These are phyloP conservation scores for Sphinx pinastri DNA, from an alignment of 2,888 invertebrate species.

Conservation along the genomic window DNA sequence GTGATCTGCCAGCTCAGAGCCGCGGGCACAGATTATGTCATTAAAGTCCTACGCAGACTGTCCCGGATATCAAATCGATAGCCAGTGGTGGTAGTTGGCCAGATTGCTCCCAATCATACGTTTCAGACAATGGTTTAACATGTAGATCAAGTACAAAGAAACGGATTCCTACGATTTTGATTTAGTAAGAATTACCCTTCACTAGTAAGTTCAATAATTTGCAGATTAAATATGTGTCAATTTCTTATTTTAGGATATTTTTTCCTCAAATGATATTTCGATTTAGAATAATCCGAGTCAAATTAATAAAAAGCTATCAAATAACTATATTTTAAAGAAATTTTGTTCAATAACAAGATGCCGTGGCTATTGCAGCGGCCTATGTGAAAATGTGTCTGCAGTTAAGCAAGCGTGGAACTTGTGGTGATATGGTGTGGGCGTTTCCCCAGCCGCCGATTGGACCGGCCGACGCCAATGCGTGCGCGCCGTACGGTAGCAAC, in stretches of 20 bases:
- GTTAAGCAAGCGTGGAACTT: slow-evolving; percentile 33
- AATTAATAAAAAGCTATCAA: no score
- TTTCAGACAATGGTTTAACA: slow-evolving; percentile 30
- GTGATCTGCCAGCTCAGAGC: slow-evolving; percentile 58
- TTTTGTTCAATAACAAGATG: no score
- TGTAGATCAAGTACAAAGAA: not conserved
- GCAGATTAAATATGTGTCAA: no score
- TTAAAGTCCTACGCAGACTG: slow-evolving; percentile 61
- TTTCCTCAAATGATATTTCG: no score
- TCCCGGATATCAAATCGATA: slow-evolving; percentile 63
- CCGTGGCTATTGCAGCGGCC: not conserved
- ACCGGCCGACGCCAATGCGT: slow-evolving; percentile 77
- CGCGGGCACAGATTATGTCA: slow-evolving; percentile 74
- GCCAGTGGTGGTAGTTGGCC: slow-evolving; percentile 54
- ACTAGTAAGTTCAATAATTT: no score
- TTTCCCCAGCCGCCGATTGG: slow-evolving; percentile 72
- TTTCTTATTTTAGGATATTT: no score
- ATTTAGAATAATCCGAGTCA: no score
- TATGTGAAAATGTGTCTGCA: slow-evolving; percentile 27
- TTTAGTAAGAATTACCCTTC: no score
- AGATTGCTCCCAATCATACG: slow-evolving; percentile 59
- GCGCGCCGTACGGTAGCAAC: slow-evolving; percentile 75
- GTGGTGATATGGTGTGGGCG: slow-evolving; percentile 61
- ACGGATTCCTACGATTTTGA: not conserved
- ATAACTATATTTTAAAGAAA: no score